These are phyloP conservation scores for Sceloporus tristichus DNA, from an alignment of 2,113 vertebrate species.

Conservation along the genomic window DNA sequence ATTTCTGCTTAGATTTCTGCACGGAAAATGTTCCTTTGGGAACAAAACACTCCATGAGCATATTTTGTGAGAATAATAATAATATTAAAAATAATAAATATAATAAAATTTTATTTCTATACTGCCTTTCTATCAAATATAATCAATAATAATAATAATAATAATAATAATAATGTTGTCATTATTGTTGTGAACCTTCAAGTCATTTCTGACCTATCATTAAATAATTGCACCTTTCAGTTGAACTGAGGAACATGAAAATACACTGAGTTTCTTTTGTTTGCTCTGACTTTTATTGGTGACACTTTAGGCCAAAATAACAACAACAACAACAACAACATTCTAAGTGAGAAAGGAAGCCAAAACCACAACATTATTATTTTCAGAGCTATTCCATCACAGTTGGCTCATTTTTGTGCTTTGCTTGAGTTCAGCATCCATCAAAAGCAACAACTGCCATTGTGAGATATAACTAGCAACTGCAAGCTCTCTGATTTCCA, in stretches of 20 bases:
- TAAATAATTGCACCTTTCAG: background rate
- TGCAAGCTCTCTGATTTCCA: background rate
- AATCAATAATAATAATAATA: no score
- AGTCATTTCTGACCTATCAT: no score
- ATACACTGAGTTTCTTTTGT: background rate
- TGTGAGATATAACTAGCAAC: background rate
- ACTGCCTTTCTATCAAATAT: no score
- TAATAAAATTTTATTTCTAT: no score
- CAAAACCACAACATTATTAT: background rate
- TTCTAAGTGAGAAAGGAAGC: background rate
- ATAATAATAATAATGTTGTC: no score
- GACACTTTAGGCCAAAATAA: background rate
- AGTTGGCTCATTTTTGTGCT: background rate
- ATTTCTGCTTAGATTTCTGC: no score
- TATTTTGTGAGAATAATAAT: no score
- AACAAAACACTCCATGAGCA: no score
- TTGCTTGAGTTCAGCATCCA: background rate
- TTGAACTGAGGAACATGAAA: background rate
- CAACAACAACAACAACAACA: no score
- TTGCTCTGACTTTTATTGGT: background rate
- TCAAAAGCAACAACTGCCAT: background rate
- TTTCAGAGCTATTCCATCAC: background rate
- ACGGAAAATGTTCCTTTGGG: no score
- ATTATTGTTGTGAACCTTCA: no score
- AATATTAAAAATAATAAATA: no score